phyloP scores from a whole-genome alignment of 2,888 invertebrate species.

The Apamea anceps region DNA sequence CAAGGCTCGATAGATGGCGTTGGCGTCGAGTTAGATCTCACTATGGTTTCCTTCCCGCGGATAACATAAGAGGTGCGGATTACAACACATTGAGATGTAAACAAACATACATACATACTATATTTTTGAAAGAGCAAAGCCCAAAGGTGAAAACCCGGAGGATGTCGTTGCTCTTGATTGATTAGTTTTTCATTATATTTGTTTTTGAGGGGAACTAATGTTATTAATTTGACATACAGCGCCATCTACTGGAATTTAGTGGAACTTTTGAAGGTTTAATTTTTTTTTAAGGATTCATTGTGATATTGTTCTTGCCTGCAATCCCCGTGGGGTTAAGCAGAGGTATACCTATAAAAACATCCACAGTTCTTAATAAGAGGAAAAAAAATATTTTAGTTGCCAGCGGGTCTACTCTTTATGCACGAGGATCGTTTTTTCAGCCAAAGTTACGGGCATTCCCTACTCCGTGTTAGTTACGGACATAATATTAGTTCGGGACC shows the following conservation, averaged over 20 bases:
- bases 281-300: background rate
- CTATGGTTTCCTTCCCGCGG: slow-evolving; percentile 24
- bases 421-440: too few species aligned
- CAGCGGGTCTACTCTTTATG: too few species aligned
- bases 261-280: background rate
- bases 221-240: fast-evolving
- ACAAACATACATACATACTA: slow-evolving; percentile 29
- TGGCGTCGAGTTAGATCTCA: slow-evolving; percentile 40
- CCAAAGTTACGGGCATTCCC: too few species aligned
- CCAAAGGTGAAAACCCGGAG: background rate
- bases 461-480: too few species aligned
- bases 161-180: background rate
- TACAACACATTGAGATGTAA: fast-evolving
- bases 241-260: background rate
- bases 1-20: slow-evolving; percentile 37
- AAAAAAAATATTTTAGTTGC: too few species aligned
- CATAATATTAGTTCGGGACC: too few species aligned
- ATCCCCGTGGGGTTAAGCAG: background rate
- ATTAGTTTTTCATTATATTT: fast-evolving
- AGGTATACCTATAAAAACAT: background rate
- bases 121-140: slow-evolving; percentile 29
- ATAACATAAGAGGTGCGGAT: background rate
- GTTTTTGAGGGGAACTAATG: fast-evolving
- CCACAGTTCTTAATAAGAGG: background rate
- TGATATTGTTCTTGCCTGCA: background rate